phyloP scores from a whole-genome alignment of 2,113 vertebrate species.

The Verasper variegatus region DNA sequence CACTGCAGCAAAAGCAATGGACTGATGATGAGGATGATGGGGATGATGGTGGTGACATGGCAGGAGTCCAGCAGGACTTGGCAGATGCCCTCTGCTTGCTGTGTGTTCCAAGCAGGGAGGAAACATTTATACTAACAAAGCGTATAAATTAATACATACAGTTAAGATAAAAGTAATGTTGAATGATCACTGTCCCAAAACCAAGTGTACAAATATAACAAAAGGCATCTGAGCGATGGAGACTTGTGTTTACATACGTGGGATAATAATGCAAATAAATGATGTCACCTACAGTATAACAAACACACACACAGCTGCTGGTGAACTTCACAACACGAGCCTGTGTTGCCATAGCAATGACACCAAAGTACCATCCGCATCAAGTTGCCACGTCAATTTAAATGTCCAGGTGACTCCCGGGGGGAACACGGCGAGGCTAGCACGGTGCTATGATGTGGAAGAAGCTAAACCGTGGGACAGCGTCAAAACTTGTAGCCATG shows the following conservation, averaged over 20 bases:
- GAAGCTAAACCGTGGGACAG: background rate
- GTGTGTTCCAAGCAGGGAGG: background rate
- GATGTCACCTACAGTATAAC: slow-evolving; percentile 7
- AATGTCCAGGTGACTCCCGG: slow-evolving; percentile 53
- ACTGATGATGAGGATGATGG: slow-evolving; percentile 49
- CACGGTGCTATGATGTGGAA: background rate
- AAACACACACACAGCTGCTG: background rate
- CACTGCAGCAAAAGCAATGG: slow-evolving; percentile 63
- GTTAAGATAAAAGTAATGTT: background rate
- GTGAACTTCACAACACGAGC: slow-evolving; percentile 34
- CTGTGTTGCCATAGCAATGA: background rate
- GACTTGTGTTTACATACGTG: background rate
- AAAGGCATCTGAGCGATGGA: background rate
- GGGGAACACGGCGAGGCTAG: background rate
- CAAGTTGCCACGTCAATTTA: slow-evolving; percentile 62
- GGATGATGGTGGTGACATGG: slow-evolving; percentile 53
- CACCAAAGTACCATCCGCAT: slow-evolving; percentile 23
- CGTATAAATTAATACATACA: background rate
- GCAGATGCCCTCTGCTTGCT: slow-evolving; percentile 27
- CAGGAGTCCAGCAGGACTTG: slow-evolving; percentile 57
- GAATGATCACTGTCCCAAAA: background rate
- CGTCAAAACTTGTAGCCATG: slow-evolving; percentile 13
- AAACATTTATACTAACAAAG: slow-evolving; percentile 2
- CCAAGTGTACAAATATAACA: too few species aligned
- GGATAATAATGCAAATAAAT: slow-evolving; percentile 14